Evolutionary conservation across 2,797 vertebrate genomes (phyloP).

Genomic region (Helostoma temminkii): DNA sequence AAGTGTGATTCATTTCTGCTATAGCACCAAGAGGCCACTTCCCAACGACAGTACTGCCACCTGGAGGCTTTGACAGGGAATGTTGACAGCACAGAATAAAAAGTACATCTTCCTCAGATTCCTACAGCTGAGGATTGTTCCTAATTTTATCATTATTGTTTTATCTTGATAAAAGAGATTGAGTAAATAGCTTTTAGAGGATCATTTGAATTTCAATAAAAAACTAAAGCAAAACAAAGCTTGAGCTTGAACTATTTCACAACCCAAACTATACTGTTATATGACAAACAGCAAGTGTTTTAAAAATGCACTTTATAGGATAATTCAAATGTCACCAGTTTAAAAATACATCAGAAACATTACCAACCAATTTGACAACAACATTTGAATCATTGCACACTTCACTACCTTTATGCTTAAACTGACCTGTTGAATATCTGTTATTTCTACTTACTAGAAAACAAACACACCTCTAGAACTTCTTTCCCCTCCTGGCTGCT

Average conservation of each 20-base stretch:
- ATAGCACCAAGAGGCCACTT: rapidly evolving
- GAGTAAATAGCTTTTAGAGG: too few relatives aligned
- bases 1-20: neutral
- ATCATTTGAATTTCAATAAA: too few relatives aligned
- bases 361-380: neutral
- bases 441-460: neutral
- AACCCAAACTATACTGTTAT: too few relatives aligned
- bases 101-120: neutral
- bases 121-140: too few relatives aligned
- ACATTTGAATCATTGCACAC: neutral
- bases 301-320: too few relatives aligned
- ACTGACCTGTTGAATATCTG: neutral
- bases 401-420: neutral
- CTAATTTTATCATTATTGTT: too few relatives aligned
- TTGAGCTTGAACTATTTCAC: too few relatives aligned
- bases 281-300: too few relatives aligned
- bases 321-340: too few relatives aligned
- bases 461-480: conserved; percentile 75
- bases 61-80: conserved; percentile 32
- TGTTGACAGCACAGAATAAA: neutral
- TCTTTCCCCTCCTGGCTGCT: conserved; percentile 83
- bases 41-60: conserved; percentile 49
- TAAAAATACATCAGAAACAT: neutral
- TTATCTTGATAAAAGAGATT: too few relatives aligned
- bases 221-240: too few relatives aligned